Percentiles rank a stretch among this genome's conserved stretches.
Evolutionary conservation across 2,888 invertebrate species (phyloP).

Genomic region (Harpalus rubripes): DNA sequence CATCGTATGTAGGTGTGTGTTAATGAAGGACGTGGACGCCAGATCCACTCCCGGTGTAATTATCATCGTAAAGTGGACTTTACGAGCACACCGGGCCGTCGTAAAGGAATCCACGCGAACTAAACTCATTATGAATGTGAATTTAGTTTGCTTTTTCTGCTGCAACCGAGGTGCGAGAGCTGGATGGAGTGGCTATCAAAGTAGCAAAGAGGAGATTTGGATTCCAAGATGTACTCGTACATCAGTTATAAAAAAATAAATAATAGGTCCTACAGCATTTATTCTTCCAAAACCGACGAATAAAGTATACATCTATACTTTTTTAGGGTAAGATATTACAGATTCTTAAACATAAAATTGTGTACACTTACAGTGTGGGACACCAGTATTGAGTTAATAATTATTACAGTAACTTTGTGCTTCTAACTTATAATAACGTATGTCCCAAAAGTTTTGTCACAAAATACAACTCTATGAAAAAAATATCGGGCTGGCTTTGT

Average conservation of each 20-base stretch:
- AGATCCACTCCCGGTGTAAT: slow-evolving; percentile 72
- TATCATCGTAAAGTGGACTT: slow-evolving; percentile 78
- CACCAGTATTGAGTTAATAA: too few species aligned
- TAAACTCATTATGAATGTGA: slow-evolving; percentile 76
- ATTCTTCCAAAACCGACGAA: too few species aligned
- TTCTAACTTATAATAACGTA: too few species aligned
- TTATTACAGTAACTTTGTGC: too few species aligned
- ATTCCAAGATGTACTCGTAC: slow-evolving; percentile 67
- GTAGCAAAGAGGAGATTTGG: slow-evolving; percentile 72
- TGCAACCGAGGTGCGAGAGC: background rate
- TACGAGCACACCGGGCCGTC: slow-evolving; percentile 75
- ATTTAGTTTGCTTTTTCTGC: slow-evolving; percentile 74
- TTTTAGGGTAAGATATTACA: too few species aligned
- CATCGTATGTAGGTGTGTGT: slow-evolving; percentile 10
- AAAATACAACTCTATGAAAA: too few species aligned
- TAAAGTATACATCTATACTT: too few species aligned
- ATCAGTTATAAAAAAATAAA: background rate
- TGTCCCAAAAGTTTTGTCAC: too few species aligned
- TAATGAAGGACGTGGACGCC: slow-evolving; percentile 48
- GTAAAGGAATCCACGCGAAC: slow-evolving; percentile 75
- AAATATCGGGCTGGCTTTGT: too few species aligned
- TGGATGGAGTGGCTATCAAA: too few species aligned
- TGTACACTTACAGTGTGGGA: too few species aligned
- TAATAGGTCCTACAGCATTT: background rate
- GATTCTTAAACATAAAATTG: too few species aligned